A percentile compares a stretch with the other conserved stretches of the same genome.
Conservation (phyloP, 92 coral and sea anemone species). For the Actinernus sp. region DNA sequence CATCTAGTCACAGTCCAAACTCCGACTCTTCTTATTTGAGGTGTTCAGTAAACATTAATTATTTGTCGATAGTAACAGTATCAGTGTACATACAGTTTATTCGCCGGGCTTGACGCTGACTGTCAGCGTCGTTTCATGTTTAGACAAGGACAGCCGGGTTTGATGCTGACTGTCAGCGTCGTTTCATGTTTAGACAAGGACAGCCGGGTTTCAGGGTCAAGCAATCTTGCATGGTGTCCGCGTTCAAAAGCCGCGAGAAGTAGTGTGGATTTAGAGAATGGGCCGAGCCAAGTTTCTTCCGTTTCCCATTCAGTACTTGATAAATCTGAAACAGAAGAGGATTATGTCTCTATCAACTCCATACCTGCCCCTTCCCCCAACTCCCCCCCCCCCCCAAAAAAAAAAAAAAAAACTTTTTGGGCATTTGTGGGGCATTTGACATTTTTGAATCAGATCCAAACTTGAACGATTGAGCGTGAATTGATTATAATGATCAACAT, state of each 20-base stretch:
- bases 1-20: too few relatives aligned
- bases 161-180: background rate
- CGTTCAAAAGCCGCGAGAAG: slow-evolving; percentile 60
- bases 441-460: too few relatives aligned
- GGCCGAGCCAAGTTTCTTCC: slow-evolving; percentile 20
- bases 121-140: slow-evolving; percentile 29
- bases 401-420: too few relatives aligned
- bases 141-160: slow-evolving; percentile 76
- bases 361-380: too few relatives aligned
- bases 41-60: background rate
- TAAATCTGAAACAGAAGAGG: slow-evolving; percentile 60
- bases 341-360: too few relatives aligned
- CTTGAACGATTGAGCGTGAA: too few relatives aligned
- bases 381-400: too few relatives aligned
- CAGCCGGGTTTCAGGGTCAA: slow-evolving; percentile 62
- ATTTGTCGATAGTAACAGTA: background rate
- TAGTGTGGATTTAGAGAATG: slow-evolving; percentile 52
- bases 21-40: too few relatives aligned
- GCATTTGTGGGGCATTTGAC: too few relatives aligned
- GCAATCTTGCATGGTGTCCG: slow-evolving; percentile 44
- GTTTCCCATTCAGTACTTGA: slow-evolving; percentile 56
- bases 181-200: slow-evolving; percentile 72
- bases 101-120: too few relatives aligned
- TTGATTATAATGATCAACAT: too few relatives aligned
- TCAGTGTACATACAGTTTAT: too few relatives aligned